A percentile compares a stretch with the other conserved stretches of the same genome.
Evolutionary conservation across 2,888 invertebrate species (phyloP).

Genomic region (Trissonchulus latispiculum): DNA sequence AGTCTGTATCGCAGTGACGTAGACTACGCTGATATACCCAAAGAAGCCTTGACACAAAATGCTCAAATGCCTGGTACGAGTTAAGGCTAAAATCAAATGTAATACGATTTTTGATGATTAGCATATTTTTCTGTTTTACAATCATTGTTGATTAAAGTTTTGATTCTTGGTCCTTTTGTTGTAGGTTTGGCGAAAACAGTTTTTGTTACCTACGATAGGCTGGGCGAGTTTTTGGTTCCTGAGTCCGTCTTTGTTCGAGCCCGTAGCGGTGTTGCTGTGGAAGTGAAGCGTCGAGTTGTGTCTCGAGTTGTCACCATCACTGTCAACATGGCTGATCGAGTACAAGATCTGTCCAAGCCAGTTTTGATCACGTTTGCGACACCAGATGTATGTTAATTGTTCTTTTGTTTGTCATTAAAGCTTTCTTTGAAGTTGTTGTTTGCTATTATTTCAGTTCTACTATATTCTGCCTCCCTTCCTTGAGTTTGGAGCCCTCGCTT

Average conservation of each 20-base stretch:
- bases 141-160: not conserved
- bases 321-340: not conserved
- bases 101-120: too few species aligned
- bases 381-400: too few species aligned
- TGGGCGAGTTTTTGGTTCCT: slow-evolving; percentile 9
- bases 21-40: slow-evolving; percentile 15
- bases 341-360: not conserved
- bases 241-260: not conserved
- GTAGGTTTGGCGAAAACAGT: not conserved
- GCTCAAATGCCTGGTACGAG: not conserved
- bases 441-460: too few species aligned
- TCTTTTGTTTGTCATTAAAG: too few species aligned
- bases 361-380: not conserved
- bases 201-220: slow-evolving; percentile 4
- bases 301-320: not conserved
- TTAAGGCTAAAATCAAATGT: too few species aligned
- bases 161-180: not conserved
- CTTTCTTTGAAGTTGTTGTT: too few species aligned
- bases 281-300: not conserved
- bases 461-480: too few species aligned
- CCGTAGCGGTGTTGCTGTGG: not conserved
- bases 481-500: too few species aligned
- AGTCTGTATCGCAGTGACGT: slow-evolving; percentile 17
- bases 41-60: not conserved
- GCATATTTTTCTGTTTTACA: too few species aligned